Evolutionary conservation across 2,888 invertebrate species (phyloP).

Genomic region (Junonia oenone): DNA sequence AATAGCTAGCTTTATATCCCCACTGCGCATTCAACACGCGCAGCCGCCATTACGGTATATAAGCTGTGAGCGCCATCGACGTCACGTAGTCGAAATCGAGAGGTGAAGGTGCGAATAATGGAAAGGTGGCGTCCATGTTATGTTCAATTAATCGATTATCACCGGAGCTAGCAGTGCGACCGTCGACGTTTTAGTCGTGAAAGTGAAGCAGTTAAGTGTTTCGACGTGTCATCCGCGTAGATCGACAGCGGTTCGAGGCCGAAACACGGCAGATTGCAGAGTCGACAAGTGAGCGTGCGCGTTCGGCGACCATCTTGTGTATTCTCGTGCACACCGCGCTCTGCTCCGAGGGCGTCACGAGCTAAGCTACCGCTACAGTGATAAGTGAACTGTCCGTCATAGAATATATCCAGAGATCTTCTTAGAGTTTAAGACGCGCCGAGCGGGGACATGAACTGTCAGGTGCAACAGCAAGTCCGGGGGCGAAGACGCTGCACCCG

Average conservation of each 20-base stretch:
- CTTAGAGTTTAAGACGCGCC: slow-evolving; percentile 30
- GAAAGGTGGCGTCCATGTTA: slow-evolving; percentile 72
- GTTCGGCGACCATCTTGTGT: slow-evolving; percentile 64
- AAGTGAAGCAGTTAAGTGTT: slow-evolving; percentile 70
- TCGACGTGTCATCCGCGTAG: slow-evolving; percentile 74
- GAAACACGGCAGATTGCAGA: slow-evolving; percentile 47
- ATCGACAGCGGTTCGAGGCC: slow-evolving; percentile 72
- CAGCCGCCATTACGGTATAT: slow-evolving; percentile 67
- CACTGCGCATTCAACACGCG: slow-evolving; percentile 58
- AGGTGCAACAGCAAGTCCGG: slow-evolving; percentile 44
- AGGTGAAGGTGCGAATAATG: slow-evolving; percentile 74
- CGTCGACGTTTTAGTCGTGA: slow-evolving; percentile 66
- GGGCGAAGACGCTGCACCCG: slow-evolving; percentile 49
- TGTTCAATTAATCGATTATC: slow-evolving; percentile 68
- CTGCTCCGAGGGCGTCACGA: slow-evolving; percentile 44
- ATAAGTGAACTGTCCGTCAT: slow-evolving; percentile 48
- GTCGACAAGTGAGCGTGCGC: slow-evolving; percentile 39
- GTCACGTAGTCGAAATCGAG: slow-evolving; percentile 76
- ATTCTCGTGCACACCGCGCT: slow-evolving; percentile 43
- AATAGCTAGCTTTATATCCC: slow-evolving; percentile 54
- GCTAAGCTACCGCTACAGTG: slow-evolving; percentile 47
- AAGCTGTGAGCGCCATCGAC: slow-evolving; percentile 56
- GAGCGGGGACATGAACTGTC: slow-evolving; percentile 47
- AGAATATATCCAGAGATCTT: slow-evolving; percentile 34
- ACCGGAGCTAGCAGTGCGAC: slow-evolving; percentile 75